Evolutionary conservation across 2,797 vertebrate species (phyloP).

Genomic region (Xiphorhynchus erythropygius): DNA sequence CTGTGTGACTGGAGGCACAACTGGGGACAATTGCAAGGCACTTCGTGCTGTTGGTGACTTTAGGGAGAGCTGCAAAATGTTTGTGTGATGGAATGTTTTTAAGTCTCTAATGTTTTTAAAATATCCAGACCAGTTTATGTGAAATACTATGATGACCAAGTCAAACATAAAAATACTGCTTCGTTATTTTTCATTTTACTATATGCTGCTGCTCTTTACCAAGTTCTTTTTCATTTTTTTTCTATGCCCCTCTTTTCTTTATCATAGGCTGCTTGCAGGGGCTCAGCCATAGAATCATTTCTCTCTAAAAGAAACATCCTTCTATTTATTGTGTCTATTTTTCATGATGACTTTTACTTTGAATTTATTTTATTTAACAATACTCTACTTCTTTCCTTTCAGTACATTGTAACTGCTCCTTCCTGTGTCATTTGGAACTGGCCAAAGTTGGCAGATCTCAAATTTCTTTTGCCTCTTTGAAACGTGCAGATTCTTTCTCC

Average conservation of each 20-base stretch:
- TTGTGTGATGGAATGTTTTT: background rate
- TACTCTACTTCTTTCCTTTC: conserved; percentile 16
- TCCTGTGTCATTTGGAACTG: conserved; percentile 54
- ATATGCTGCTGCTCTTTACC: background rate
- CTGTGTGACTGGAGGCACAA: background rate
- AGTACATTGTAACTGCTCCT: conserved; percentile 35
- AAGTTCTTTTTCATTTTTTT: background rate
- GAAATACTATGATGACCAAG: background rate
- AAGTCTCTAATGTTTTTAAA: background rate
- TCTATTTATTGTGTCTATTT: conserved; percentile 20
- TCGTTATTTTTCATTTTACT: conserved; percentile 31
- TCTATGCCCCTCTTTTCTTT: background rate
- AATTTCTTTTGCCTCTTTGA: conserved; percentile 67
- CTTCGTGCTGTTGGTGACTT: background rate
- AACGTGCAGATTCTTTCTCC: conserved; percentile 58
- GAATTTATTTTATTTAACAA: conserved; percentile 29
- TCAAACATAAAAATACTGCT: background rate
- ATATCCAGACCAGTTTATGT: background rate
- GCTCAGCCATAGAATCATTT: background rate
- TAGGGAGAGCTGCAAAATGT: background rate
- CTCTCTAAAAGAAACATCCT: background rate
- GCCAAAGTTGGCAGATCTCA: conserved; percentile 67
- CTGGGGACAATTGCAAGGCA: background rate
- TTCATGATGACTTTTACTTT: background rate
- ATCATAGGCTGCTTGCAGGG: background rate